Percentiles rank a stretch among this genome's conserved stretches.
phyloP scores from a whole-genome alignment of 2,888 invertebrate genomes.

The Hyalella azteca region DNA sequence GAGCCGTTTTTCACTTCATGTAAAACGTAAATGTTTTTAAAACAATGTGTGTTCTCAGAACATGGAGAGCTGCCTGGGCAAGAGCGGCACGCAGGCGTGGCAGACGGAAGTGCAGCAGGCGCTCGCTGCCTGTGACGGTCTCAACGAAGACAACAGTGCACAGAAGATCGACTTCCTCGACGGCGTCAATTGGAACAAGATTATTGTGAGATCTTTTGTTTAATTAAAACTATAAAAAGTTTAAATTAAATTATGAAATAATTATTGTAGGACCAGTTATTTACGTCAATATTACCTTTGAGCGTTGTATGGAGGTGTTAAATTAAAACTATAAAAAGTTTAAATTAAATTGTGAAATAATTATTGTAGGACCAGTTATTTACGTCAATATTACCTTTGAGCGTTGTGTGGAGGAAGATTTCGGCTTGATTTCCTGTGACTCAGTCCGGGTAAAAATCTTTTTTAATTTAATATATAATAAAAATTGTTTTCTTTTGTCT shows the following conservation, averaged over 20 bases:
- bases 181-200: not conserved
- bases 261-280: not conserved
- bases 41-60: not conserved
- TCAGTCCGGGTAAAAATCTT: no score
- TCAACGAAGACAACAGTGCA: not conserved
- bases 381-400: no score
- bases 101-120: not conserved
- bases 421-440: no score
- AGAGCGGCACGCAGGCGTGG: not conserved
- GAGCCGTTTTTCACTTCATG: no score
- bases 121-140: not conserved
- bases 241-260: not conserved
- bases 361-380: not conserved
- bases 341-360: not conserved
- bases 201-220: not conserved
- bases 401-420: no score
- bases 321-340: not conserved
- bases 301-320: not conserved
- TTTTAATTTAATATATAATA: no score
- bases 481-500: no score
- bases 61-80: not conserved
- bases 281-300: not conserved
- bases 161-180: not conserved
- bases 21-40: not conserved
- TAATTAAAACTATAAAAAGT: not conserved